A percentile compares a stretch with the other conserved stretches of the same genome.
Conservation (phyloP, 2,113 vertebrate genomes). For the Brevimyrus niger region DNA sequence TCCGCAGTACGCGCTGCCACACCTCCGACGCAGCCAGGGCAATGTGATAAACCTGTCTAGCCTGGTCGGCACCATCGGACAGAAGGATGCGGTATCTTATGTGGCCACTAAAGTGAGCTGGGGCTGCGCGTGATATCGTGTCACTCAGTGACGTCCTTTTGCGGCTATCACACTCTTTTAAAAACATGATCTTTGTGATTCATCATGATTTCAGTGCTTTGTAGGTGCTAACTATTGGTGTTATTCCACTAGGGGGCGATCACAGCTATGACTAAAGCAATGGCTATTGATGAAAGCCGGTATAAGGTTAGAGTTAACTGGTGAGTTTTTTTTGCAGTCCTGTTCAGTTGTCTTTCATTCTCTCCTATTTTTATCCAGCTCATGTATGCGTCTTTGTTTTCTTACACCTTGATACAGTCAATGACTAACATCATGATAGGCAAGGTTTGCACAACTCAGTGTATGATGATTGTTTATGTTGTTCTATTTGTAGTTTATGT, state of each 20-base stretch:
- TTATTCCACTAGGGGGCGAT: conserved; percentile 65
- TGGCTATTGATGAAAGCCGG: conserved; percentile 73
- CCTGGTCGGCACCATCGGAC: conserved; percentile 60
- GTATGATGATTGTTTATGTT: not conserved
- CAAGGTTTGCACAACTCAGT: not conserved
- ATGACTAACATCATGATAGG: not conserved
- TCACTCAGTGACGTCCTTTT: not conserved
- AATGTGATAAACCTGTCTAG: conserved; percentile 75
- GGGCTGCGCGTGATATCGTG: not conserved
- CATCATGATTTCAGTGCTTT: not conserved
- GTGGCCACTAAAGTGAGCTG: conserved; percentile 70
- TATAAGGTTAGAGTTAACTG: conserved; percentile 69
- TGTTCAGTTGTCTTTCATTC: not conserved
- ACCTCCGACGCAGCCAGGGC: conserved; percentile 57
- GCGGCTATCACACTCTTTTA: not conserved
- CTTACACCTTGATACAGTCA: not conserved
- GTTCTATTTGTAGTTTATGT: not conserved
- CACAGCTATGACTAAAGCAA: conserved; percentile 71
- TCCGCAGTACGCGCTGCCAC: conserved; percentile 60
- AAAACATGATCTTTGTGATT: not conserved
- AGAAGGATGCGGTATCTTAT: conserved; percentile 61
- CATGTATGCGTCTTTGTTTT: not conserved
- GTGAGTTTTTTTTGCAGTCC: conserved; percentile 45
- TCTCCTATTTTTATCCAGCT: not conserved
- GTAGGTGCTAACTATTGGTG: not conserved